Percentiles rank a stretch among this genome's conserved stretches.
Conservation (phyloP, 2,888 invertebrate species). For the Drosophila monieri region DNA sequence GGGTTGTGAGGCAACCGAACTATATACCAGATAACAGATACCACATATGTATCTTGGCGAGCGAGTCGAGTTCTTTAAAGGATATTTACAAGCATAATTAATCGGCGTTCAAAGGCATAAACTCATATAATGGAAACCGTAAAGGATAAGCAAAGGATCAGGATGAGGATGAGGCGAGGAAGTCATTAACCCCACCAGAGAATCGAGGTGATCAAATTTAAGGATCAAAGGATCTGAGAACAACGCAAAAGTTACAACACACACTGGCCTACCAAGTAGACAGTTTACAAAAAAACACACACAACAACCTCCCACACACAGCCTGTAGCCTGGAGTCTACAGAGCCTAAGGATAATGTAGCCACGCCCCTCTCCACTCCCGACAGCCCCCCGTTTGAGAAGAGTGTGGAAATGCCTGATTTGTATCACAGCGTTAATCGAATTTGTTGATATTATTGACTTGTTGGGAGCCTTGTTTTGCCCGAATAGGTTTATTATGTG, state of each 20-base stretch:
- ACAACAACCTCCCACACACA: not conserved
- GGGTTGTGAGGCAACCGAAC: constrained; percentile 30
- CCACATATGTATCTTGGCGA: constrained; percentile 1
- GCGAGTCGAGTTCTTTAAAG: constrained; percentile 18
- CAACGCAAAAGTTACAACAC: constrained; percentile 21
- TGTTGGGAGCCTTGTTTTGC: constrained; percentile 35
- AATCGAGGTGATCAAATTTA: constrained; percentile 9
- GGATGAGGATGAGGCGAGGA: not conserved
- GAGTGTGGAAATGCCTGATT: constrained; percentile 21
- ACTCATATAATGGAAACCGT: not conserved
- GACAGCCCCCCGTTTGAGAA: not conserved
- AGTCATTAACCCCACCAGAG: constrained; percentile 43
- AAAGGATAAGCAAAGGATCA: not conserved
- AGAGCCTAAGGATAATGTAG: constrained; percentile 38
- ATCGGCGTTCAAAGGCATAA: constrained; percentile 11
- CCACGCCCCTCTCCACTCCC: not conserved
- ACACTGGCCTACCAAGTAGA: constrained; percentile 39
- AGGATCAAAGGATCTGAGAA: not conserved
- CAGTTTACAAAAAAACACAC: constrained; percentile 3
- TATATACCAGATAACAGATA: constrained; percentile 10
- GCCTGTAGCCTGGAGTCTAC: constrained; percentile 5
- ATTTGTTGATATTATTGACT: constrained; percentile 22
- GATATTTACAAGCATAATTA: constrained; percentile 28
- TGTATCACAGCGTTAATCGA: constrained; percentile 13
- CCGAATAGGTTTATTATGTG: constrained; percentile 31